phyloP scores from a whole-genome alignment of 2,888 invertebrate species.

The Gymnoscelis rufifasciata region DNA sequence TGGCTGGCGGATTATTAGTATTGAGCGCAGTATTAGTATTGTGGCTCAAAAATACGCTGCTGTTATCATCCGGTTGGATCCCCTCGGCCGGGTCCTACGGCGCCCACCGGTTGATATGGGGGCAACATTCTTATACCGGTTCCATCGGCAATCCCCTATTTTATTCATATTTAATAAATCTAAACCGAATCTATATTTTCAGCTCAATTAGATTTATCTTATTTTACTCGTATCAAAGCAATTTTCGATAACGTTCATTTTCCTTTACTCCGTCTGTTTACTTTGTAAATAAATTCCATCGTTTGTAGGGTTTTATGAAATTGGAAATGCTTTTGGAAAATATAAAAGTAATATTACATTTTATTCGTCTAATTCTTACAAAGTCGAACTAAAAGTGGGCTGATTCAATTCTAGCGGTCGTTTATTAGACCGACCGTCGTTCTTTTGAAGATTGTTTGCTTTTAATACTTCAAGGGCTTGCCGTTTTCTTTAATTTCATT shows the following conservation, averaged over 20 bases:
- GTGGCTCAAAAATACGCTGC: no score
- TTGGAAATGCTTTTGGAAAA: neutral
- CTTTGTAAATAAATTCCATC: conserved; percentile 2
- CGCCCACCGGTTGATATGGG: no score
- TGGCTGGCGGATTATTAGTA: no score
- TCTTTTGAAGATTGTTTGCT: neutral
- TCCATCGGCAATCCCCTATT: no score
- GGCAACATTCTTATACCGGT: no score
- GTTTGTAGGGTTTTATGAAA: conserved; percentile 3
- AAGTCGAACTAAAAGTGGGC: conserved; percentile 1
- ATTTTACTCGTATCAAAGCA: neutral
- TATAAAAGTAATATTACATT: conserved; percentile 5
- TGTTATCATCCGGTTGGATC: no score
- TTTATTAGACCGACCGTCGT: neutral
- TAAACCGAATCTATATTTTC: neutral
- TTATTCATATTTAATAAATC: neutral
- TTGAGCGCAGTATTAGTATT: no score
- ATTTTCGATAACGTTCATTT: conserved; percentile 2
- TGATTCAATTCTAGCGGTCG: conserved; percentile 1
- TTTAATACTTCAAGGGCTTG: neutral
- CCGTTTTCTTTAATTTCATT: neutral
- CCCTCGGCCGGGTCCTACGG: no score
- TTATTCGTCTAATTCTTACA: neutral
- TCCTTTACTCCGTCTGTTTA: conserved; percentile 1
- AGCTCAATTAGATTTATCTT: neutral